Conservation (phyloP, 2,113 vertebrate genomes). For the Dromas ardeola region DNA sequence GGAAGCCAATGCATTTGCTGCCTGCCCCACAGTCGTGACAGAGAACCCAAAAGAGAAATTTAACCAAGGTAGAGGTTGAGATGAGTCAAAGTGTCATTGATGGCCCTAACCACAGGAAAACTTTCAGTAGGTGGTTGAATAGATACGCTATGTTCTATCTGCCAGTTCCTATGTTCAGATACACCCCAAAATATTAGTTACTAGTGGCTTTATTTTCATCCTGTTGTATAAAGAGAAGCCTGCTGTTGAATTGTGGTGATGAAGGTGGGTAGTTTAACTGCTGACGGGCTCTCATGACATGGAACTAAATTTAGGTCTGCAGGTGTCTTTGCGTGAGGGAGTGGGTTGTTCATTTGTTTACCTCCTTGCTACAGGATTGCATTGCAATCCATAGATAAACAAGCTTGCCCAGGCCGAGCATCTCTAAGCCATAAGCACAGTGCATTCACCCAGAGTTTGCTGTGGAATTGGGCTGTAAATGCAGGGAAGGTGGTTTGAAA, state of each 20-base stretch:
- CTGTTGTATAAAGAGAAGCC: not conserved
- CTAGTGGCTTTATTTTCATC: not conserved
- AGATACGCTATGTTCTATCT: fast-evolving
- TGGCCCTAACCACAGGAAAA: not conserved
- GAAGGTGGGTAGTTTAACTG: not conserved
- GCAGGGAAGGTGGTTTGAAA: not conserved
- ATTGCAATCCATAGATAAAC: not conserved
- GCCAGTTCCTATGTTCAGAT: not conserved
- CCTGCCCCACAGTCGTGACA: not conserved
- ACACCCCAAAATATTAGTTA: not conserved
- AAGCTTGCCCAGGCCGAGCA: not conserved
- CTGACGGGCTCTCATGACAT: not conserved
- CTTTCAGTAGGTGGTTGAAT: not conserved
- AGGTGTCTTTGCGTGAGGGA: not conserved
- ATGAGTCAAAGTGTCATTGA: not conserved
- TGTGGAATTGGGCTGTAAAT: not conserved
- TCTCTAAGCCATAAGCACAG: not conserved
- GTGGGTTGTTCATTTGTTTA: not conserved
- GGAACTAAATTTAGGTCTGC: not conserved
- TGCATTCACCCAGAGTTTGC: not conserved
- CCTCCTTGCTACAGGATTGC: not conserved
- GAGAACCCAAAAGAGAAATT: slow-evolving; percentile 17
- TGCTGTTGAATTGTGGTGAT: not conserved
- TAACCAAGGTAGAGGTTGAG: not conserved
- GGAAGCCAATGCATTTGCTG: not conserved